Evolutionary conservation across 2,113 vertebrate species (phyloP), one percentile per base, ranked within the genome.

Genomic region (Amphiprion percula): DNA sequence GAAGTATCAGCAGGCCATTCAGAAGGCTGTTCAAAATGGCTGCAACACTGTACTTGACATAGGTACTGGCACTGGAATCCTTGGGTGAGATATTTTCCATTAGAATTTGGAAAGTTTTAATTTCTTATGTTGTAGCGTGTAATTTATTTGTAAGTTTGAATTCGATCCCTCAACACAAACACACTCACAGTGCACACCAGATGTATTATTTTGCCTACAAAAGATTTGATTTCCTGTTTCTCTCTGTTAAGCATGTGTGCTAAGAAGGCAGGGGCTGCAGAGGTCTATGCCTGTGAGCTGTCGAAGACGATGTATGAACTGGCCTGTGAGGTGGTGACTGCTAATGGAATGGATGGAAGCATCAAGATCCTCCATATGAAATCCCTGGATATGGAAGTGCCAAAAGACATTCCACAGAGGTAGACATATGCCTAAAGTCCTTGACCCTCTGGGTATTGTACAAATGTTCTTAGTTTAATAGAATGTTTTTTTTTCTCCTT

Each of bases 241-340:
- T 86, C 33, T 54, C 33, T 79, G 49, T 79, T 49, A 80, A 99
- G 98, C 55, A 98, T 99, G 97, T 98, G 98, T 91, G 98, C 98
- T 30, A 97, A 96, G 89, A 96, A 96, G 69, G 97, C 96, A 0
- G 98, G 98, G 39, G 98, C 98, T 6, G 88, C 92, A 7, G 91
- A 74, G 15, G 97, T 99, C 15, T 99, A 96, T 17, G 98, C 97
- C 80, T 99, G 98, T 12, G 98, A 99, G 64, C 91, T 99, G 33
- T 99, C 98, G 0, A 99, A 97, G 94, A 99, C 98, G 0, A 99
- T 99, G 98, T 99, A 96, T 76, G 97, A 98, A 53, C 90, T 99
- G 86, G 98, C 98, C 53, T 81, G 94, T 76, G 98, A 99, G 75
- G 96, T 99, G 49, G 81, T 99, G 56, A 87, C 95, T 15, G 96